A percentile compares a stretch with the other conserved stretches of the same genome.
phyloP scores from a whole-genome alignment of 2,797 vertebrate genomes.

The Ataeniobius toweri region DNA sequence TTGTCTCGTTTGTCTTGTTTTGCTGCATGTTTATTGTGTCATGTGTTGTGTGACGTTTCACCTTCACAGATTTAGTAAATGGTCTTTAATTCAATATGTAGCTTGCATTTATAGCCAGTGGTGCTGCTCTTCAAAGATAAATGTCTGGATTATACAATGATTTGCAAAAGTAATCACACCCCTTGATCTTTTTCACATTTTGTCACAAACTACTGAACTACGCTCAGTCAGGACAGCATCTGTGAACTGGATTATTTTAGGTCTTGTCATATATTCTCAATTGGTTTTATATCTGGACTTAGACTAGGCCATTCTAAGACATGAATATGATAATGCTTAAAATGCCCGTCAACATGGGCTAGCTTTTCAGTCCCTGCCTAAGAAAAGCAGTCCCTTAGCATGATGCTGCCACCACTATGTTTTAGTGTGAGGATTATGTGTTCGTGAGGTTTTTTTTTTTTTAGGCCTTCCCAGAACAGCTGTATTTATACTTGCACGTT shows the following conservation, averaged over 20 bases:
- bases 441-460: too few relatives aligned
- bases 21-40: not conserved
- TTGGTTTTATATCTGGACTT: not conserved
- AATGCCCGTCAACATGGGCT: not conserved
- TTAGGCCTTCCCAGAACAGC: too few relatives aligned
- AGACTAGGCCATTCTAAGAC: not conserved
- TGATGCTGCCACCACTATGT: too few relatives aligned
- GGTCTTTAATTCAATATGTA: not conserved
- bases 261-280: not conserved
- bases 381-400: too few relatives aligned
- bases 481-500: too few relatives aligned
- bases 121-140: not conserved
- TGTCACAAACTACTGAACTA: not conserved
- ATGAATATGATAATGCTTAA: not conserved
- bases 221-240: not conserved
- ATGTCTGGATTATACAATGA: not conserved
- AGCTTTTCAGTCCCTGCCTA: too few relatives aligned
- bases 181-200: not conserved
- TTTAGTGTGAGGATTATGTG: too few relatives aligned
- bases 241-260: not conserved
- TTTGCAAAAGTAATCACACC: slow-evolving; percentile 5
- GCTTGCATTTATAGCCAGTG: not conserved
- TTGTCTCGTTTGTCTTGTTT: slow-evolving; percentile 15
- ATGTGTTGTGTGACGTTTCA: slow-evolving; percentile 5
- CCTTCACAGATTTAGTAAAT: not conserved